A percentile compares a stretch with the other conserved stretches of the same genome.
These are phyloP conservation scores for Rhyacichthys aspro DNA, from an alignment of 2,797 vertebrate species.

Conservation along the genomic window DNA sequence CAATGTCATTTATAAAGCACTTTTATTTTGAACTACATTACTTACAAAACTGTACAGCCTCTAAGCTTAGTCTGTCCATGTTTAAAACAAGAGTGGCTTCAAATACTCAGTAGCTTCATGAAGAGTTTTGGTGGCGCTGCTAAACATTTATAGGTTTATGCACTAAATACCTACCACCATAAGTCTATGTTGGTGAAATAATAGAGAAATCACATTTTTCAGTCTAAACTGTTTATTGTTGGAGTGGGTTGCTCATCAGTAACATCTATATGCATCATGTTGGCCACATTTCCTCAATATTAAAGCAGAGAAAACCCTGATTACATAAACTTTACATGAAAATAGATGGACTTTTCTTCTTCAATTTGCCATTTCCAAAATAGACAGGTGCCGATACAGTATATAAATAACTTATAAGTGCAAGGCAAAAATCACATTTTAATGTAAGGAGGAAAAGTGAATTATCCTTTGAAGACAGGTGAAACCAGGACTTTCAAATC, in stretches of 20 bases:
- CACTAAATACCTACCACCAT: neutral
- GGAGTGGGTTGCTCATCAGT: conserved; percentile 60
- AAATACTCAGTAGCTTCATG: neutral
- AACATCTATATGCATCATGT: conserved; percentile 58
- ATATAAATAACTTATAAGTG: conserved; percentile 39
- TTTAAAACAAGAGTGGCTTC: neutral
- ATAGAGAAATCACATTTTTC: conserved; percentile 21
- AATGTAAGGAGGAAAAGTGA: neutral
- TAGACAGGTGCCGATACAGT: conserved; percentile 55
- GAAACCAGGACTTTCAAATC: conserved; percentile 19
- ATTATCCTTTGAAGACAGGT: conserved; percentile 2
- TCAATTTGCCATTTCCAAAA: conserved; percentile 52
- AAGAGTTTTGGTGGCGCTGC: neutral
- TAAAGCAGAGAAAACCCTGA: conserved; percentile 39
- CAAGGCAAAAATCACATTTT: conserved; percentile 36
- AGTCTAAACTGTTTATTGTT: conserved; percentile 71
- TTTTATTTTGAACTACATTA: no score
- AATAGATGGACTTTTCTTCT: conserved; percentile 45
- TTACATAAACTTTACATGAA: conserved; percentile 45
- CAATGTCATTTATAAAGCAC: no score
- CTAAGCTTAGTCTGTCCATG: no score
- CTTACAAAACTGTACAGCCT: no score
- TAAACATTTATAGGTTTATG: neutral
- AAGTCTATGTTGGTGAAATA: conserved; percentile 4
- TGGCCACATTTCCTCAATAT: conserved; percentile 61